phyloP scores from a whole-genome alignment of 23 tunicate genomes.

The Trididemnum miniatum region DNA sequence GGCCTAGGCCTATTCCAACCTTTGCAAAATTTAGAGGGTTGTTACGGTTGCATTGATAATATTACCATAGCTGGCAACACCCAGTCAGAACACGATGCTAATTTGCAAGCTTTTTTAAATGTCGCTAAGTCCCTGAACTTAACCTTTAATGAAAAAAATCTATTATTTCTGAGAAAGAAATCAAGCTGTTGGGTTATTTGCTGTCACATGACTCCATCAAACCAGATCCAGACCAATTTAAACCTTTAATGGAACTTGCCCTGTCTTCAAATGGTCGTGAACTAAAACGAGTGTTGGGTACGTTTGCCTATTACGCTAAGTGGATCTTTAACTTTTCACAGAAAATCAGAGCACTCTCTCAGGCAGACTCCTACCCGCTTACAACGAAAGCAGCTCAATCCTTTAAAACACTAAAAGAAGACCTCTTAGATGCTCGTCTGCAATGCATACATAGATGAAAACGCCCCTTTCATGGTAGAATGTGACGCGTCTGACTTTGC shows the following conservation, averaged over 20 bases:
- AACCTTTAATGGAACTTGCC: background rate
- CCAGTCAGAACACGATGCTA: too few relatives aligned
- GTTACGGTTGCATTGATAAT: too few relatives aligned
- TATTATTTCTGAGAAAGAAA: too few relatives aligned
- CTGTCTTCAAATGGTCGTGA: background rate
- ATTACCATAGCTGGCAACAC: too few relatives aligned
- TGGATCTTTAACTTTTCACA: constrained; percentile 28
- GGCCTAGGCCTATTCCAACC: too few relatives aligned
- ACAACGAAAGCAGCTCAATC: background rate
- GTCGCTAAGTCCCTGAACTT: too few relatives aligned
- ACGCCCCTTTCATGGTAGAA: background rate
- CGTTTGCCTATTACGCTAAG: constrained; percentile 35
- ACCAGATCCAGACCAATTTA: background rate
- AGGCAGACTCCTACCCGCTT: background rate
- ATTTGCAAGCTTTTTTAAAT: too few relatives aligned
- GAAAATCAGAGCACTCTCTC: background rate
- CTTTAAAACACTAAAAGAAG: background rate
- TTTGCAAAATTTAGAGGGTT: too few relatives aligned
- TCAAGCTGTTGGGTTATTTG: background rate
- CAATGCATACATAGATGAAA: constrained; percentile 4
- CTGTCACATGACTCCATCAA: background rate
- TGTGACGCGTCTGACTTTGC: background rate
- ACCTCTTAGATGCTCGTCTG: background rate
- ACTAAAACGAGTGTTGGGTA: background rate
- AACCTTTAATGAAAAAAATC: too few relatives aligned